A percentile compares a stretch with the other conserved stretches of the same genome.
Evolutionary conservation across 2,797 vertebrate genomes (phyloP).

Genomic region (Sciaenops ocellatus): DNA sequence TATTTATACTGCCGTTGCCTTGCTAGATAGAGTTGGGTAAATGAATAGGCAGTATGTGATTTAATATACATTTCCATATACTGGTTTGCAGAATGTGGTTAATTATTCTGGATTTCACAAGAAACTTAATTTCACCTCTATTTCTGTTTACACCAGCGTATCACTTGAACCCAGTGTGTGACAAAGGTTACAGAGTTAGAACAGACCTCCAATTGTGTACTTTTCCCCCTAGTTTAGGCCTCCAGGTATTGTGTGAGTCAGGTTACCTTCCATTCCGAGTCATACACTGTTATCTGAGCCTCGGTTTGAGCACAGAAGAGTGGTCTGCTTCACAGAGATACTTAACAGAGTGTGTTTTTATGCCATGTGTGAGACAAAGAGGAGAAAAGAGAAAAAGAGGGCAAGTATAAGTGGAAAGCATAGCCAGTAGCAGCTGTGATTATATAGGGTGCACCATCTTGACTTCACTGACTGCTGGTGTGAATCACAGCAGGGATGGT

Average conservation of each 20-base stretch:
- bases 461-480: slow-evolving; percentile 30
- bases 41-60: neutral
- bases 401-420: slow-evolving; percentile 27
- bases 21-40: slow-evolving; percentile 18
- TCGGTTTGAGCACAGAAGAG: slow-evolving; percentile 52
- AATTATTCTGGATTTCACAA: slow-evolving; percentile 3
- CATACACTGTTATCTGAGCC: slow-evolving; percentile 78
- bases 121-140: slow-evolving; percentile 35
- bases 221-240: slow-evolving; percentile 66
- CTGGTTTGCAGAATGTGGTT: neutral
- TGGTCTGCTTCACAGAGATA: slow-evolving; percentile 51
- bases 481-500: slow-evolving; percentile 42
- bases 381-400: slow-evolving; percentile 23
- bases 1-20: slow-evolving; percentile 7
- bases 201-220: slow-evolving; percentile 81
- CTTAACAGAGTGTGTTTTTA: slow-evolving; percentile 42
- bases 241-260: slow-evolving; percentile 76
- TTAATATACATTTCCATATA: neutral
- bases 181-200: slow-evolving; percentile 56
- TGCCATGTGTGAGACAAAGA: slow-evolving; percentile 22
- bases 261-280: slow-evolving; percentile 77
- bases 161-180: slow-evolving; percentile 39
- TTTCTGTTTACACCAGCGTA: slow-evolving; percentile 48
- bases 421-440: slow-evolving; percentile 36
- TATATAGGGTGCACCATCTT: slow-evolving; percentile 41